Evolutionary conservation across 2,113 vertebrate species (phyloP), one percentile per base, ranked within the genome.

Genomic region (Phainopepla nitens): DNA sequence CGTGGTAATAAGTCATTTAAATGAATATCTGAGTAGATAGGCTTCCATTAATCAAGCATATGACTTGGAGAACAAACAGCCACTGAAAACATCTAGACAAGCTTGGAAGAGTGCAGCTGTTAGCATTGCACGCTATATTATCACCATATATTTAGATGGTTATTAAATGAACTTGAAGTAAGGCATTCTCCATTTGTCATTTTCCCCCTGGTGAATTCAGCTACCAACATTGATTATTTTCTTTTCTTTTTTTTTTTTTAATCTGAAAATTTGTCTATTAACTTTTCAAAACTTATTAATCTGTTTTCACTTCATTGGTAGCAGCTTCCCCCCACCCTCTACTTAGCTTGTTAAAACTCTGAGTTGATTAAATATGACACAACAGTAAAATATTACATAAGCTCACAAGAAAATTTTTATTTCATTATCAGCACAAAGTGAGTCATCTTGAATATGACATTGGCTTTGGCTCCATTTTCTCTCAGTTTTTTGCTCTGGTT

Each of bases 361-460:
- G 89, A 91, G 62, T 88, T 96, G 96, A 97, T 97, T 97, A 97
- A 97, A 97, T 91, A 95, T 95, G 94, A 96, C 96, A 97, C 80
- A 93, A 95, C 39, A 91, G 93, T 93, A 97, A 96, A 96, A 97
- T 94, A 97, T 96, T 96, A 94, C 71, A 95, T 91, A 93, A 96
- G 79, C 12, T 9, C 83, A 89, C 19, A 23, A 90, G 93, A 88
- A 97, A 92, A 93, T 92, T 95, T 97, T 97, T 97, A 94, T 96
- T 97, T 94, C 94, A 95, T 97, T 97, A 97, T 93, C 39, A 25
- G 89, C 80, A 56, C 88, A 94, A 96, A 97, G 94, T 98, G 97
- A 98, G 97, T 98, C 97, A 98, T 97, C 97, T 95, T 88, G 89
- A 96, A 89, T 97, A 97, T 86, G 95, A 97, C 97, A 97, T 79